Evolutionary conservation across 1,140 invertebrate genomes (phyloP), one percentile per base, ranked within the genome.

Genomic region (Zophobas morio): DNA sequence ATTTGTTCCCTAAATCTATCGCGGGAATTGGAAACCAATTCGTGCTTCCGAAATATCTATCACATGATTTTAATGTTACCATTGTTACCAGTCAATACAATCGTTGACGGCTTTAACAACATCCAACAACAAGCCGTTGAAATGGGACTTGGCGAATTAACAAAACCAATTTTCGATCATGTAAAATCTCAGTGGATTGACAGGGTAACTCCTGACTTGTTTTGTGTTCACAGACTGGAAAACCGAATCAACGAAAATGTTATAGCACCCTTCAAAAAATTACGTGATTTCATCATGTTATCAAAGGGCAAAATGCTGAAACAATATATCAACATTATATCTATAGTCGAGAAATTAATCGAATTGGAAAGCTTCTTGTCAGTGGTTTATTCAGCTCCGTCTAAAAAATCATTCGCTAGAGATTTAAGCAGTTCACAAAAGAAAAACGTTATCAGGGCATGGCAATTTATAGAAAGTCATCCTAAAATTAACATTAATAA

Each of bases 221-320:
- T 85, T 74, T 83, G 83, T 56, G 81, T 84, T 1, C 82, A 85
- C 49, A 72, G 81, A 34, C 49, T 84, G 2, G 83, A 84, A 72
- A 83, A 84, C 74, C 71, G 83, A 1, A 85, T 84, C 35, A 85
- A 83, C 57, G 83, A 85, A 76, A 84, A 84, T 63, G 81, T 85
- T 8, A 81, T 84, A 1, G 81, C 81, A 0, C 82, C 83, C 0
- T 84, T 84, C 53, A 84, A 84, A 60, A 85, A 84, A 75, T 72
- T 84, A 20, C 42, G 82, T 4, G 84, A 84, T 54, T 81, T 82
- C 42, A 36, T 85, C 36, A 78, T 83, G 54, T 32, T 81, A 2
- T 56, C 81, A 6, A 84, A 83, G 70, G 81, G 77, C 5, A 84
- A 84, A 78, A n/a, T 66, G 32, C 42, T 72, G 20, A 78, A 81